Evolutionary conservation across 2,113 vertebrate species (phyloP).

Genomic region (Dermatemys mawii): DNA sequence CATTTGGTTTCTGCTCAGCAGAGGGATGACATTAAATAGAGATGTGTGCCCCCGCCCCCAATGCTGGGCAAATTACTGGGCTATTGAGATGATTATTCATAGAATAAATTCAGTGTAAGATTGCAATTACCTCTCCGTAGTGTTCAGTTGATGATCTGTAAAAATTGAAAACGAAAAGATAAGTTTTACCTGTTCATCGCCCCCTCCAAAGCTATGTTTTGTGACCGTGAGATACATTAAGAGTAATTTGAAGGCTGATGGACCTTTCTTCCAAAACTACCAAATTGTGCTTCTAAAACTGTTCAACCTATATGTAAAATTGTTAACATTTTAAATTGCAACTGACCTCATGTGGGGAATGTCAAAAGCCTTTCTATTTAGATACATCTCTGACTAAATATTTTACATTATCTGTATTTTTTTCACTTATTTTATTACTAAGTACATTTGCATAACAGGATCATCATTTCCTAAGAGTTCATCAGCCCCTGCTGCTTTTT

Average conservation of each 20-base stretch:
- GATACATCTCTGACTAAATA: neutral
- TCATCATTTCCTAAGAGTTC: neutral
- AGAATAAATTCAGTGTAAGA: neutral
- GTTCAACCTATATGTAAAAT: neutral
- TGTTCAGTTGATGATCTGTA: neutral
- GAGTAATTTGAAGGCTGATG: neutral
- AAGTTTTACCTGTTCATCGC: no score
- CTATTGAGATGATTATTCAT: neutral
- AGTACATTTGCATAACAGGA: neutral
- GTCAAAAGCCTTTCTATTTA: neutral
- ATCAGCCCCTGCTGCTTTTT: neutral
- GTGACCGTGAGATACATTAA: neutral
- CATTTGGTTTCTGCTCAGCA: neutral
- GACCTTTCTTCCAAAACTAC: neutral
- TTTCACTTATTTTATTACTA: neutral
- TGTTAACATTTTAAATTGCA: neutral
- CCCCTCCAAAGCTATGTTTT: neutral
- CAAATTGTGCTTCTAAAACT: neutral
- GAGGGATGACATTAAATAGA: neutral
- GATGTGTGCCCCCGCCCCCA: neutral
- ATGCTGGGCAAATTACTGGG: neutral
- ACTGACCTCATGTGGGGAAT: neutral
- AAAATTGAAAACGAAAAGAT: neutral
- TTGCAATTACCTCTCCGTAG: no score
- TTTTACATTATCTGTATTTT: neutral